Evolutionary conservation across 2,113 vertebrate genomes (phyloP).

Genomic region (Anseranas semipalmata): DNA sequence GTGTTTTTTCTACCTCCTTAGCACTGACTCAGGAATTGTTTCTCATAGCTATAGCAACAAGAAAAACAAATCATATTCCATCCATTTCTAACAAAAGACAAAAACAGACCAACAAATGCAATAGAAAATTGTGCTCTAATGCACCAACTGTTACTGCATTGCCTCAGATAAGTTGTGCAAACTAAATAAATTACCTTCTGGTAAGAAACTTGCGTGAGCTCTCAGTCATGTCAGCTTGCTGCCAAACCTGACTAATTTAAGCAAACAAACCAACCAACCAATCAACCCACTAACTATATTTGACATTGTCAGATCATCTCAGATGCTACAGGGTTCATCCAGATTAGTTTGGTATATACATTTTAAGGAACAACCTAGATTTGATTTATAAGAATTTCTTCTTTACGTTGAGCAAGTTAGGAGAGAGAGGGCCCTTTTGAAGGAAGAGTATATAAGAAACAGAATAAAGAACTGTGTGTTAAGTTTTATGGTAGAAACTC

Average conservation of each 20-base stretch:
- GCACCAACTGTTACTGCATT: not conserved
- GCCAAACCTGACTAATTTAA: slow-evolving; percentile 27
- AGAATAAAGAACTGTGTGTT: not conserved
- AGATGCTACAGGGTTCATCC: not conserved
- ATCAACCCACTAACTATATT: not conserved
- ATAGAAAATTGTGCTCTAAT: not conserved
- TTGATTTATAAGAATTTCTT: not conserved
- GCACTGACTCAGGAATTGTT: not conserved
- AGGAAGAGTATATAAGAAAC: not conserved
- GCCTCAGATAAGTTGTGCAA: not conserved
- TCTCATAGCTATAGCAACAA: slow-evolving; percentile 29
- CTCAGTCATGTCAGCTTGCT: not conserved
- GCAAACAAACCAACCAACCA: slow-evolving; percentile 11
- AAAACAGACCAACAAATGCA: not conserved
- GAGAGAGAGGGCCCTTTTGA: not conserved
- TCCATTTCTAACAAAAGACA: slow-evolving; percentile 1
- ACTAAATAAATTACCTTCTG: slow-evolving; percentile 42
- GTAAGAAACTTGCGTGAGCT: slow-evolving; percentile 9
- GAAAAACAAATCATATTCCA: not conserved
- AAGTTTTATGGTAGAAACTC: slow-evolving; percentile 20
- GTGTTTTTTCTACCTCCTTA: slow-evolving; percentile 12
- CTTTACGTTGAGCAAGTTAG: not conserved
- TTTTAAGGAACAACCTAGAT: slow-evolving; percentile 1
- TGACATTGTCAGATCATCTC: slow-evolving; percentile 18
- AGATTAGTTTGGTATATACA: not conserved